phyloP scores from a whole-genome alignment of 2,113 vertebrate genomes.

The Mustela lutreola region DNA sequence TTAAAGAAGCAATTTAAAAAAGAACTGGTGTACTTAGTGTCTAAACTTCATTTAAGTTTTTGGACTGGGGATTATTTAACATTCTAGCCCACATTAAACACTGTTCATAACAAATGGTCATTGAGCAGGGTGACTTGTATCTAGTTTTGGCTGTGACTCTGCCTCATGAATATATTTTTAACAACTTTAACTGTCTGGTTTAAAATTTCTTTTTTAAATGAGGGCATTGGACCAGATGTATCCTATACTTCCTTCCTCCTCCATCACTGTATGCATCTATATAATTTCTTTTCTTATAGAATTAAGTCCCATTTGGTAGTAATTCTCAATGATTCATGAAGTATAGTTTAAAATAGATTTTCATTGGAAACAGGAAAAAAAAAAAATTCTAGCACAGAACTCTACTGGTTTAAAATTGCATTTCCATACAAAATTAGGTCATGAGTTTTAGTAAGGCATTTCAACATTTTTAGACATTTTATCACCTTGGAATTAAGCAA shows the following conservation, averaged over 20 bases:
- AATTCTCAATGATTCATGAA: constrained; percentile 33
- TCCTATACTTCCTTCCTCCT: neutral
- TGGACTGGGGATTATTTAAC: neutral
- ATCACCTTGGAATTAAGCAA: constrained; percentile 27
- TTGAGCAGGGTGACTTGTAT: neutral
- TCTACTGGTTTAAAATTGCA: constrained; percentile 7
- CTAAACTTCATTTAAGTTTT: neutral
- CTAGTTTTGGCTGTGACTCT: neutral
- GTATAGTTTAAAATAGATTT: constrained; percentile 58
- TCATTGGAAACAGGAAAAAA: constrained; percentile 9
- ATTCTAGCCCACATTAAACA: neutral
- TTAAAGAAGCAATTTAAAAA: neutral
- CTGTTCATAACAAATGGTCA: neutral
- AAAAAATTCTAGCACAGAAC: neutral
- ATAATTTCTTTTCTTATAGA: constrained; percentile 31
- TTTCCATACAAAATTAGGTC: constrained; percentile 61
- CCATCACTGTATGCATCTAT: neutral
- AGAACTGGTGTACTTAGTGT: neutral
- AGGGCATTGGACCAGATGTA: neutral
- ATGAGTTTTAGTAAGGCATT: constrained; percentile 12
- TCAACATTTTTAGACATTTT: constrained; percentile 15
- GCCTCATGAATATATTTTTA: neutral
- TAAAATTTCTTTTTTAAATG: constrained; percentile 42
- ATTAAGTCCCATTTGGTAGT: neutral
- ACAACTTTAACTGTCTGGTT: neutral